phyloP scores from a whole-genome alignment of 2,888 invertebrate genomes.

The Clepsis dumicolana region DNA sequence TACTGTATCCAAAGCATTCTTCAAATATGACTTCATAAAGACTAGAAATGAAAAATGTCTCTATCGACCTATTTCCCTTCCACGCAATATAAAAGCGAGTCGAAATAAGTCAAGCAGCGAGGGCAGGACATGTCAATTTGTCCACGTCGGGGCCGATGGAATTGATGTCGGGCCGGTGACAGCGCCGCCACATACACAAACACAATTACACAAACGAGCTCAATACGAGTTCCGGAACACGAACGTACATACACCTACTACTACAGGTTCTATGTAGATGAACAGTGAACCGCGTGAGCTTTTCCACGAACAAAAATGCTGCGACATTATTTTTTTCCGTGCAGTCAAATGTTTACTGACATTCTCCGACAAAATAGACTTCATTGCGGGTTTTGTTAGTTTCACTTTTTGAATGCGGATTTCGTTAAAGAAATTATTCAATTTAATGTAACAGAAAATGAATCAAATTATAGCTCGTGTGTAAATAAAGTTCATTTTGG shows the following conservation, averaged over 20 bases:
- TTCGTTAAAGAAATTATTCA: background rate
- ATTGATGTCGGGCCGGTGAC: conserved; percentile 54
- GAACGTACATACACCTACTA: conserved; percentile 9
- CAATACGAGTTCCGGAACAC: conserved; percentile 46
- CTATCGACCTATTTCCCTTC: conserved; percentile 40
- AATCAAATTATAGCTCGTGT: background rate
- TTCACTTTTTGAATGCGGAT: background rate
- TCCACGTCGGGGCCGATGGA: conserved; percentile 55
- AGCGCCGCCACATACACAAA: conserved; percentile 51
- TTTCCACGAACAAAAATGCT: conserved; percentile 37
- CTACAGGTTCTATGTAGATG: conserved; percentile 13
- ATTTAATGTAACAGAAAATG: background rate
- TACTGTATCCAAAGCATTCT: background rate
- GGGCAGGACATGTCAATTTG: conserved; percentile 70
- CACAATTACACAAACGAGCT: conserved; percentile 58
- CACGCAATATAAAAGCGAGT: conserved; percentile 37
- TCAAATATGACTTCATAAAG: conserved; percentile 16
- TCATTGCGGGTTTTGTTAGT: background rate
- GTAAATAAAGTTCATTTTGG: background rate
- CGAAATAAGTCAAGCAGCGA: conserved; percentile 45
- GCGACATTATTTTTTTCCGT: conserved; percentile 45
- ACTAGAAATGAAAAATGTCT: conserved; percentile 33
- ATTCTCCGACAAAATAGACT: background rate
- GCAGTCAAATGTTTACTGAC: conserved; percentile 44
- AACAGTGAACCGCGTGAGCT: background rate